Percentiles rank a stretch among this genome's conserved stretches.
phyloP scores from a whole-genome alignment of 2,888 invertebrate species.

The Lasius fuliginosus region DNA sequence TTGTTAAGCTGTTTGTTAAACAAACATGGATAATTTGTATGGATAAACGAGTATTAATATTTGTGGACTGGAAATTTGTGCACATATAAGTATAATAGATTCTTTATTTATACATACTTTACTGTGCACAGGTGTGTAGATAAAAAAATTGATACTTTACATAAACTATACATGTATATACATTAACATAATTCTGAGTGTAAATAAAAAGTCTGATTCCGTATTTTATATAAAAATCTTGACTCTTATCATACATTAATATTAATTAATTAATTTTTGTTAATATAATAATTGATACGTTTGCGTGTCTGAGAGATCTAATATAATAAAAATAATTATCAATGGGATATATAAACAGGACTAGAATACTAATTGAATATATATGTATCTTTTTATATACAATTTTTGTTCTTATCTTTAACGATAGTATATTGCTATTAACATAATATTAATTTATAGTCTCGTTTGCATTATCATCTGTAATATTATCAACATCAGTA shows the following conservation, averaged over 20 bases:
- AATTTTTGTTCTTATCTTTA: conserved; percentile 5
- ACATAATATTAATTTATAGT: neutral
- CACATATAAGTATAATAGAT: neutral
- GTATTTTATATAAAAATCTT: conserved; percentile 18
- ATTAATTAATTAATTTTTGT: conserved; percentile 16
- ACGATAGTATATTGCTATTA: neutral
- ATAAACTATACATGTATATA: neutral
- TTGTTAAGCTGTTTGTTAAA: conserved; percentile 10
- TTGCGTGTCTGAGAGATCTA: neutral
- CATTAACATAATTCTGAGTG: conserved; percentile 8
- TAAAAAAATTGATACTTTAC: neutral
- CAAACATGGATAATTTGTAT: neutral
- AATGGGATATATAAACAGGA: neutral
- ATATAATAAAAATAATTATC: neutral
- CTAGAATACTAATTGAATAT: neutral
- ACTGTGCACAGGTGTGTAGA: conserved; percentile 1
- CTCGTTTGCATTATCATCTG: neutral
- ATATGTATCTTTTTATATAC: neutral
- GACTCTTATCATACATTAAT: neutral
- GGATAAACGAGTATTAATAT: neutral
- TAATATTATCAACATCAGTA: neutral
- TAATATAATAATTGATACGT: conserved; percentile 19
- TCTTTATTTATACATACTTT: conserved; percentile 5
- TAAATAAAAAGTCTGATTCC: conserved; percentile 18
- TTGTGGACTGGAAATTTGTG: neutral